Conservation (phyloP, 2,888 invertebrate genomes). For the Temnothorax ravouxi region DNA sequence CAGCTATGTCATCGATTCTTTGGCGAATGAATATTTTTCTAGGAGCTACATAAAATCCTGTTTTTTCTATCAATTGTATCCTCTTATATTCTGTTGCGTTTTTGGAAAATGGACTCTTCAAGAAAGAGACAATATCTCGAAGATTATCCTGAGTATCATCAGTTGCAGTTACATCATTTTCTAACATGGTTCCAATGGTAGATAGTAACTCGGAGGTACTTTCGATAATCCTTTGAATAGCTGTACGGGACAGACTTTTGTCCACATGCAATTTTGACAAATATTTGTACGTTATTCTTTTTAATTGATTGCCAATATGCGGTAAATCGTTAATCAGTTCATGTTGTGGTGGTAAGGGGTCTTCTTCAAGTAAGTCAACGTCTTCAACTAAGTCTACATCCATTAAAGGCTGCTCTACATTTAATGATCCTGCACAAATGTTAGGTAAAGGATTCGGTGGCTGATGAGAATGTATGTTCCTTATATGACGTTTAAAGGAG, state of each 20-base stretch:
- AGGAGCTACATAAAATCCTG: too few species aligned
- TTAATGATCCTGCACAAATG: neutral
- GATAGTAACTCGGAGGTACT: neutral
- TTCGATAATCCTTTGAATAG: neutral
- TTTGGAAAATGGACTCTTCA: neutral
- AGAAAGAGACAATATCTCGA: neutral
- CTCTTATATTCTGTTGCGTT: neutral
- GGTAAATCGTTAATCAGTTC: constrained; percentile 3
- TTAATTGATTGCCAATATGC: neutral
- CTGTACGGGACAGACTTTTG: neutral
- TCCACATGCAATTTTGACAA: neutral
- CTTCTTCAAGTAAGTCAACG: constrained; percentile 10
- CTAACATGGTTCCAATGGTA: neutral
- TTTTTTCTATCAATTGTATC: too few species aligned
- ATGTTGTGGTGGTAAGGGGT: neutral
- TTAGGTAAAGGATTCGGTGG: neutral
- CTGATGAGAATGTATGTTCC: neutral
- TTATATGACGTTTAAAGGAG: constrained; percentile 3
- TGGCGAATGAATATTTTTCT: too few species aligned
- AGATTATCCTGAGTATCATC: neutral
- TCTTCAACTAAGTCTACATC: neutral
- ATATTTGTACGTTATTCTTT: constrained; percentile 7
- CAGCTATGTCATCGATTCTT: too few species aligned
- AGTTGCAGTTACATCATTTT: constrained; percentile 6
- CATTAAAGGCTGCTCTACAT: constrained; percentile 1